These are phyloP conservation scores for Globodera ellingtonae DNA, from an alignment of 1,140 invertebrate species.

Conservation along the genomic window DNA sequence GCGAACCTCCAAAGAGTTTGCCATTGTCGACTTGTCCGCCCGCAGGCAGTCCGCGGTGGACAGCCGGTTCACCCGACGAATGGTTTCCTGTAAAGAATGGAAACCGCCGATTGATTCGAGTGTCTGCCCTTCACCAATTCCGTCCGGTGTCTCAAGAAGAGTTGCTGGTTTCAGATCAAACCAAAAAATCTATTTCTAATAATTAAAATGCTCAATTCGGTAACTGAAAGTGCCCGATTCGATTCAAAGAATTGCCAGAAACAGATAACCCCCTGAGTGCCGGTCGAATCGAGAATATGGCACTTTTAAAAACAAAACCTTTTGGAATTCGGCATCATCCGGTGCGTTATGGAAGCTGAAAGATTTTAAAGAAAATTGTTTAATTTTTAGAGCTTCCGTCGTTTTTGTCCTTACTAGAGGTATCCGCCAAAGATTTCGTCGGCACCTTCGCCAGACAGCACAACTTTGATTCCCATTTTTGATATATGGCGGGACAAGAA, in stretches of 20 bases:
- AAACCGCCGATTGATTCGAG: no score
- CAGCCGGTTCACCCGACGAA: constrained; percentile 57
- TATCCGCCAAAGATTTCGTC: constrained; percentile 65
- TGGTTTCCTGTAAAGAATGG: constrained; percentile 50
- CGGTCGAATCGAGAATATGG: no score
- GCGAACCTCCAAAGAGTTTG: constrained; percentile 60
- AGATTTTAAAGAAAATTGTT: background rate
- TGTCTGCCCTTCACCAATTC: no score
- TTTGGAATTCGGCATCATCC: constrained; percentile 61
- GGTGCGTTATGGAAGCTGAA: constrained; percentile 63
- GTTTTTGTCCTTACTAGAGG: constrained; percentile 43
- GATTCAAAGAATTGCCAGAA: no score
- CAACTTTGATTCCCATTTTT: constrained; percentile 61
- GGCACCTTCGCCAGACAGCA: constrained; percentile 64
- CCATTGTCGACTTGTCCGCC: constrained; percentile 65
- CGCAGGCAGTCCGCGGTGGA: constrained; percentile 62
- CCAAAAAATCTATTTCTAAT: no score
- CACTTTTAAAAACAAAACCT: constrained; percentile 39
- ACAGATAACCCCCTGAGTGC: no score
- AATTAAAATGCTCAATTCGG: no score
- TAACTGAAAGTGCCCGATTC: no score
- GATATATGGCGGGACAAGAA: constrained; percentile 59
- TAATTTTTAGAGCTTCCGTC: background rate
- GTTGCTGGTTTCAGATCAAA: no score
- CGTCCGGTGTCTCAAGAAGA: no score